Percentiles rank a stretch among this genome's conserved stretches.
Conservation (phyloP, 2,888 invertebrate species). For the Amorpha juglandis region DNA sequence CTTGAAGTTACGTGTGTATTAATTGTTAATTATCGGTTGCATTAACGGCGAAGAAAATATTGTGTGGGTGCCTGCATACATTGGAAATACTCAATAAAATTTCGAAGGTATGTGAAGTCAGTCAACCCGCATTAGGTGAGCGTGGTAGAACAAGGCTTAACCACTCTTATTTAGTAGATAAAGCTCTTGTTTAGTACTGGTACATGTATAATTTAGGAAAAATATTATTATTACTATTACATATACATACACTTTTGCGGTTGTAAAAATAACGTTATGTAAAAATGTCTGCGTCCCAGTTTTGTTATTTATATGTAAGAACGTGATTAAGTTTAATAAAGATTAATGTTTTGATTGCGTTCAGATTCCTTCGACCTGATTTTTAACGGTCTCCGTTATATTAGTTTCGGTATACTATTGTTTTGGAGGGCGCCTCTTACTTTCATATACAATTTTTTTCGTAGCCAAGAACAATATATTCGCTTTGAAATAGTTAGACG, state of each 20-base stretch:
- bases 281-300: not conserved
- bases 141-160: no score
- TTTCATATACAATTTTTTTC: not conserved
- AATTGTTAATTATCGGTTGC: no score
- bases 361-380: slow-evolving; percentile 30
- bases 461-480: not conserved
- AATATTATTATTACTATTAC: no score
- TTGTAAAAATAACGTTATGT: not conserved
- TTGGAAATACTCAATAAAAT: no score
- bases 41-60: no score
- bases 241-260: not conserved
- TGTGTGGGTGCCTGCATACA: no score
- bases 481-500: not conserved
- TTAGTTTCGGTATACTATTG: slow-evolving; percentile 3
- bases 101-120: no score
- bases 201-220: no score
- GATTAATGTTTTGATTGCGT: slow-evolving; percentile 43
- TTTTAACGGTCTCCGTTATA: slow-evolving; percentile 17
- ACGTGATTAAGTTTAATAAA: slow-evolving; percentile 63
- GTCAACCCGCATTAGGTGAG: no score
- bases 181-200: no score
- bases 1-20: no score
- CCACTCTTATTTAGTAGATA: no score
- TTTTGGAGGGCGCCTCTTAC: slow-evolving; percentile 12
- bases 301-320: slow-evolving; percentile 36